phyloP scores from a whole-genome alignment of 2,797 vertebrate genomes.

The Amphiprion clarkii region DNA sequence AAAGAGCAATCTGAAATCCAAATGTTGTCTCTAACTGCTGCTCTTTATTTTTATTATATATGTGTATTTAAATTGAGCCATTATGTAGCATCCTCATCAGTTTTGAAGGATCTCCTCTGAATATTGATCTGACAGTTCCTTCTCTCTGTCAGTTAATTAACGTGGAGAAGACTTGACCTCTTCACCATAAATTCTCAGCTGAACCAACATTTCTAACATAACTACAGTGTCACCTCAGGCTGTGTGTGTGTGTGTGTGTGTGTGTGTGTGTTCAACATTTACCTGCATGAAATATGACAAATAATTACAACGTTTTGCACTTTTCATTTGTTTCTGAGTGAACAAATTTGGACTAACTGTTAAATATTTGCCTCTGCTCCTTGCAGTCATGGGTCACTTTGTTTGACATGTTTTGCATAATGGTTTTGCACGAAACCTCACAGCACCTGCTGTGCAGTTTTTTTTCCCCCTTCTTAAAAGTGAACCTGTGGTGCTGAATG shows the following conservation, averaged over 20 bases:
- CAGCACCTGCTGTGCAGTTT: constrained; percentile 52
- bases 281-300: constrained; percentile 43
- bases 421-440: constrained; percentile 26
- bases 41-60: neutral
- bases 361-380: constrained; percentile 63
- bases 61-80: constrained; percentile 11
- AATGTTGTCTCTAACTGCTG: constrained; percentile 21
- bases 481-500: constrained; percentile 34
- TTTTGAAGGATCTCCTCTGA: constrained; percentile 42
- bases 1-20: constrained; percentile 29
- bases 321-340: constrained; percentile 25
- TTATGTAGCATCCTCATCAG: constrained; percentile 23
- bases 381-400: constrained; percentile 55
- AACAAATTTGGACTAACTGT: constrained; percentile 49
- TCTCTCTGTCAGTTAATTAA: constrained; percentile 42
- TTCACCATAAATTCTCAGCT: constrained; percentile 9
- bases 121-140: constrained; percentile 46
- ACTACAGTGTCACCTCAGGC: constrained; percentile 47
- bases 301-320: constrained; percentile 33
- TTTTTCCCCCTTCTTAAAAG: constrained; percentile 29
- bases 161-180: constrained; percentile 21
- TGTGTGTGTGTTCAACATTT: constrained; percentile 40
- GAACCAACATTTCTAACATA: neutral
- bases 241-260: constrained; percentile 15
- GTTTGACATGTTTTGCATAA: constrained; percentile 42